Evolutionary conservation across 2,113 vertebrate species (phyloP).

Genomic region (Bos javanicus): DNA sequence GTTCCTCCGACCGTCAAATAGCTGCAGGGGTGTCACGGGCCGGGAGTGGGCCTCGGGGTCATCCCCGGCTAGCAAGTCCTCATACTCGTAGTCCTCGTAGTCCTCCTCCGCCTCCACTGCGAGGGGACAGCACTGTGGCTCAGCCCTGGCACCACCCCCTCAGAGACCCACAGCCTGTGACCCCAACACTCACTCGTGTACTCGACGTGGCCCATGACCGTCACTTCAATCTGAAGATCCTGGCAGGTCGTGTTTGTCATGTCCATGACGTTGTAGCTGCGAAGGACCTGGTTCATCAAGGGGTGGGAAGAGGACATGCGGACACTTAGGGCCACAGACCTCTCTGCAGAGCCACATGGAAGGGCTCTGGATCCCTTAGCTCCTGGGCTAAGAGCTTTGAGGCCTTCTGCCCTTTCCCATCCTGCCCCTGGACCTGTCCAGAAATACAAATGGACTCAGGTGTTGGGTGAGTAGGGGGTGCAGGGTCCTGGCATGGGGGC

Average conservation of each 20-base stretch:
- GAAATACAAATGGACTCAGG: fast-evolving
- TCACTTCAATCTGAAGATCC: no score
- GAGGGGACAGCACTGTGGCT: neutral
- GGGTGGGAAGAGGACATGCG: neutral
- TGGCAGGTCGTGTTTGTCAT: no score
- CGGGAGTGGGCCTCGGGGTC: neutral
- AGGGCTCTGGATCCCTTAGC: neutral
- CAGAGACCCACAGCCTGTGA: fast-evolving
- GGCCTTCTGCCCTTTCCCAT: no score
- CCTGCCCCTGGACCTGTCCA: neutral
- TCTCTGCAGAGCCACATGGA: neutral
- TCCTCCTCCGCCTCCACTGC: slow-evolving; percentile 52
- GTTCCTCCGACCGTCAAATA: slow-evolving; percentile 66
- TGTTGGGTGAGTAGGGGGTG: no score
- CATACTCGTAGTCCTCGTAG: slow-evolving; percentile 63
- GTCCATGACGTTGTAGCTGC: slow-evolving; percentile 11
- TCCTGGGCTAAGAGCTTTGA: neutral
- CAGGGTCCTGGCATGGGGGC: neutral
- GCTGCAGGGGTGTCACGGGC: slow-evolving; percentile 50
- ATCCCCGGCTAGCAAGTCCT: fast-evolving
- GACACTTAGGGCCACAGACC: neutral
- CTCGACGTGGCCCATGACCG: no score
- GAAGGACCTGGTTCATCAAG: slow-evolving; percentile 79
- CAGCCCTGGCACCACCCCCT: neutral
- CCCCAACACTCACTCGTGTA: no score